Evolutionary conservation across 2,888 invertebrate genomes (phyloP).

Genomic region (Drosophila kuntzei): DNA sequence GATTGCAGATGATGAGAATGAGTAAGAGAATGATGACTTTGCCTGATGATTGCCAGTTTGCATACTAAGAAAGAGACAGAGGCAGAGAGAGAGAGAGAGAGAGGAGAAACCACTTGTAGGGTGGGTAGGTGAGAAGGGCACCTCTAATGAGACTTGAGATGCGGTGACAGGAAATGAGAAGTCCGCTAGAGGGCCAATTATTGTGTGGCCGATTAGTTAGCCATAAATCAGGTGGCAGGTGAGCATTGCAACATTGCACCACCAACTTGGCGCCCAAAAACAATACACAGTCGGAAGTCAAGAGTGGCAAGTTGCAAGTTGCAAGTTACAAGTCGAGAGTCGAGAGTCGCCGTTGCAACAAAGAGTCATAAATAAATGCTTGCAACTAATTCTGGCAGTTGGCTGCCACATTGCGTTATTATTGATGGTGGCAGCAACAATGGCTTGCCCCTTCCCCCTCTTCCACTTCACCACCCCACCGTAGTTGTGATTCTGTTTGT

Average conservation of each 20-base stretch:
- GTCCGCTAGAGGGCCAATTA: slow-evolving; percentile 58
- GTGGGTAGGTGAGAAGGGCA: not conserved
- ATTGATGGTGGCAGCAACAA: slow-evolving; percentile 72
- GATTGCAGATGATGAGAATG: slow-evolving; percentile 2
- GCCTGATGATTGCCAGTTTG: slow-evolving; percentile 12
- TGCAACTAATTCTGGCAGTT: slow-evolving; percentile 79
- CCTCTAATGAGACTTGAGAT: not conserved
- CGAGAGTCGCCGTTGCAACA: slow-evolving; percentile 45
- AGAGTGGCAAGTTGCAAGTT: not conserved
- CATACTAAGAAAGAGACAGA: not conserved
- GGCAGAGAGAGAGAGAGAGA: not conserved
- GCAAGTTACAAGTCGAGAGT: not conserved
- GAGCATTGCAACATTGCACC: slow-evolving; percentile 33
- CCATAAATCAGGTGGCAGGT: slow-evolving; percentile 72
- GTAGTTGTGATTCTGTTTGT: slow-evolving; percentile 18
- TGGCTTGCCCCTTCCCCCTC: slow-evolving; percentile 22
- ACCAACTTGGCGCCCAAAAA: slow-evolving; percentile 43
- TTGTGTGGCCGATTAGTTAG: slow-evolving; percentile 65
- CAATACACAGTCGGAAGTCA: slow-evolving; percentile 31
- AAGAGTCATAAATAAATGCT: slow-evolving; percentile 81
- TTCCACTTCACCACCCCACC: not conserved
- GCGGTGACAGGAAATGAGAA: slow-evolving; percentile 40
- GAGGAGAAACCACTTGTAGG: too few species aligned
- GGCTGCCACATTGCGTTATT: slow-evolving; percentile 76
- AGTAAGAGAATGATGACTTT: slow-evolving; percentile 10